Evolutionary conservation across 2,888 invertebrate species (phyloP).

Genomic region (Acronicta leporina): DNA sequence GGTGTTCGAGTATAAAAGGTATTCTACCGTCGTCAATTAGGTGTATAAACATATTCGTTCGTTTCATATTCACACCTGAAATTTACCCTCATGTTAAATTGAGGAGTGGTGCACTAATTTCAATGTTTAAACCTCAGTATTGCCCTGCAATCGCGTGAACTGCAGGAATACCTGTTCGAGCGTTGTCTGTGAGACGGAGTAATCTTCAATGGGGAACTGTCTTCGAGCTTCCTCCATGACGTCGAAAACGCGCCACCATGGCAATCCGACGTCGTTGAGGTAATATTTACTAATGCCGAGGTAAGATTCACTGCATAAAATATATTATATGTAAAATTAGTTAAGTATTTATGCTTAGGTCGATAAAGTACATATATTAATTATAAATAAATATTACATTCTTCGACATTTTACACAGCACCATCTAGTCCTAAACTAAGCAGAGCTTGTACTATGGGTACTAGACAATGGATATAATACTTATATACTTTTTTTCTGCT

Average conservation of each 20-base stretch:
- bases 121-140: conserved; percentile 34
- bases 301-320: conserved; percentile 89
- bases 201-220: conserved; percentile 92
- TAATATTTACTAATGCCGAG: conserved; percentile 92
- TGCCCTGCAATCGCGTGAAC: conserved; percentile 85
- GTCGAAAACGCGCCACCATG: conserved; percentile 92
- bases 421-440: too few species aligned
- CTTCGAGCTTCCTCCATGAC: conserved; percentile 90
- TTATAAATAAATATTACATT: too few species aligned
- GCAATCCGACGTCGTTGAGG: conserved; percentile 87
- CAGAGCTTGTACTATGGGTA: too few species aligned
- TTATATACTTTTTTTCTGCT: too few species aligned
- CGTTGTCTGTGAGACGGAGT: conserved; percentile 94
- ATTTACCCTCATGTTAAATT: conserved; percentile 35
- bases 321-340: too few species aligned
- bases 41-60: conserved; percentile 2
- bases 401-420: too few species aligned
- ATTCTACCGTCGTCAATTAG: conserved; percentile 9
- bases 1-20: not conserved
- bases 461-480: too few species aligned
- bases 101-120: conserved; percentile 7
- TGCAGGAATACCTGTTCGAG: conserved; percentile 93
- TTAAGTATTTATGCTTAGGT: too few species aligned
- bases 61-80: conserved; percentile 18
- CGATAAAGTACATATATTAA: too few species aligned